Conservation (phyloP, 2,888 invertebrate species). For the Phaonia tiefii region DNA sequence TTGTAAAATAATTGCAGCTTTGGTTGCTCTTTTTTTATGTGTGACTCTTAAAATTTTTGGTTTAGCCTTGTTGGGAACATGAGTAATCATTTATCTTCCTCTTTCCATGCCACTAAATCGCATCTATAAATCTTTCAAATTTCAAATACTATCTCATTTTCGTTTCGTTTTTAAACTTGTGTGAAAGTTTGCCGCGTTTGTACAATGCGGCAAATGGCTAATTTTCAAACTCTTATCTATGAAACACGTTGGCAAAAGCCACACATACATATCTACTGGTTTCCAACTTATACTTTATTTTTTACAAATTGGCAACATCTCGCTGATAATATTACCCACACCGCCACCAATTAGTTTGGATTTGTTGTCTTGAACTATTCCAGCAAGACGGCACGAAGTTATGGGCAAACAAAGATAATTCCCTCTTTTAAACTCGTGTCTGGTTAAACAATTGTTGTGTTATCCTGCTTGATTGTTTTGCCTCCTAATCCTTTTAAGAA, state of each 20-base stretch:
- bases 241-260: not conserved
- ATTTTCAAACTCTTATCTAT: not conserved
- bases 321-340: not conserved
- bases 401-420: not conserved
- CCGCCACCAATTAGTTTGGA: not conserved
- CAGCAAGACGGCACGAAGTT: not conserved
- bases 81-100: no score
- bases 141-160: no score
- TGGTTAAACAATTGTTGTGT: no score
- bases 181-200: no score
- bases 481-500: not conserved
- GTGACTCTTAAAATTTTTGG: no score
- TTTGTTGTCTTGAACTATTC: not conserved
- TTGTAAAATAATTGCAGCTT: no score
- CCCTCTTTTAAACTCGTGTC: no score
- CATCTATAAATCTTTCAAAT: no score
- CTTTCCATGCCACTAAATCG: no score
- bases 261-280: not conserved
- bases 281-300: not conserved
- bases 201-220: not conserved
- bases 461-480: not conserved
- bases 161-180: no score
- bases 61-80: no score
- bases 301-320: not conserved
- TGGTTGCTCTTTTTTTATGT: no score